These are phyloP conservation scores for Eurois occulta DNA, from an alignment of 2,888 invertebrate species.

Conservation along the genomic window DNA sequence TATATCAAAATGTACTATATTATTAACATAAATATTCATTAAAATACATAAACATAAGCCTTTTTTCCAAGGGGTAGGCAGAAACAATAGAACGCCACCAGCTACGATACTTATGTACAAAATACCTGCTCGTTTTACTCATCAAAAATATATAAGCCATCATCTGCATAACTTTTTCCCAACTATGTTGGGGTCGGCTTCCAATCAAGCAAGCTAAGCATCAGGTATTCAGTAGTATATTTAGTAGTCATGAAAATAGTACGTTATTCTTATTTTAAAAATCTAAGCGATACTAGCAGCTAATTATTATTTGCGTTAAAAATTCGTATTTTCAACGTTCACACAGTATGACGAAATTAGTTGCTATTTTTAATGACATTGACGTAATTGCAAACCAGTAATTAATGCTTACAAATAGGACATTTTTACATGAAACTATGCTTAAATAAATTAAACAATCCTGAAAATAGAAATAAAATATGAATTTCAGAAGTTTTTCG, in stretches of 20 bases:
- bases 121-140: neutral
- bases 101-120: neutral
- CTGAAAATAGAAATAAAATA: neutral
- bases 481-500: neutral
- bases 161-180: neutral
- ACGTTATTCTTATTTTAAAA: neutral
- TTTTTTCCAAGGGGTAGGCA: neutral
- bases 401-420: constrained; percentile 33
- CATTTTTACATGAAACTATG: neutral
- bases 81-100: neutral
- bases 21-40: no score
- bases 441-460: neutral
- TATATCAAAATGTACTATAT: no score
- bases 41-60: neutral
- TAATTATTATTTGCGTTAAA: constrained; percentile 12
- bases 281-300: neutral
- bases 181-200: neutral
- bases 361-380: constrained; percentile 33
- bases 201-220: no score
- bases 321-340: neutral
- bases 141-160: neutral
- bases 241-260: neutral
- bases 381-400: constrained; percentile 39
- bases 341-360: constrained; percentile 11
- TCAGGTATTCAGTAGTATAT: neutral